Evolutionary conservation across 2,113 vertebrate species (phyloP), one percentile per base, ranked within the genome.

Genomic region (Spea bombifrons): DNA sequence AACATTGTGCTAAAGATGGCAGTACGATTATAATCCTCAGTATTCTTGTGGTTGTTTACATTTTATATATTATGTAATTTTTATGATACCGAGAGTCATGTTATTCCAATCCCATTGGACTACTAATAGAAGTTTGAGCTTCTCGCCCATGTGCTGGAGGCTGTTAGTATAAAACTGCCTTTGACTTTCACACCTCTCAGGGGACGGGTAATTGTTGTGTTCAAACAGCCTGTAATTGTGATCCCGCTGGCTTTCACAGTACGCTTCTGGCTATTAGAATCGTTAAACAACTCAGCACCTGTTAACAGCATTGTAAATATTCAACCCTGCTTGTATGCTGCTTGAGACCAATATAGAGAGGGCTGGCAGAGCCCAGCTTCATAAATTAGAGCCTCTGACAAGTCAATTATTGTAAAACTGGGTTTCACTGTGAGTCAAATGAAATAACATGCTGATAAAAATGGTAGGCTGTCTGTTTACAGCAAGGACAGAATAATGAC

Each of bases 291-390:
- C 92, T 96, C 90, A 89, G 93, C 95, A 97, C 95, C 96, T 97
- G 95, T 97, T 97, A 97, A 94, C 94, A 92, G 94, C 94, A 94
- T 95, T 95, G 94, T 96, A 96, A 96, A 97, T 96, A 97, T 97
- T 96, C 93, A 94, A 94, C 92, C 92, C 91, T 90, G 92, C 91
- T 89, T 88, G 90, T 89, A 92, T 91, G 90, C 92, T 92, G 88
- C 86, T 92, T 93, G 89, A 90, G 92, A 89, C 92, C 92, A 90
- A 92, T 91, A 92, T 90, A 93, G 89, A 88, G 90, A 89, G 92
- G 88, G 88, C 92, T 93, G 91, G 90, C 90, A 91, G 91, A 91
- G 90, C 91, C 89, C 87, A 89, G 90, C 83, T 89, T 93, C 91
- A 90, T 95, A 94, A 96, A 97, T 96, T 95, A 95, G 88, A 89